Conservation (phyloP, 2,888 invertebrate species). For the Odontocolon sp. region DNA sequence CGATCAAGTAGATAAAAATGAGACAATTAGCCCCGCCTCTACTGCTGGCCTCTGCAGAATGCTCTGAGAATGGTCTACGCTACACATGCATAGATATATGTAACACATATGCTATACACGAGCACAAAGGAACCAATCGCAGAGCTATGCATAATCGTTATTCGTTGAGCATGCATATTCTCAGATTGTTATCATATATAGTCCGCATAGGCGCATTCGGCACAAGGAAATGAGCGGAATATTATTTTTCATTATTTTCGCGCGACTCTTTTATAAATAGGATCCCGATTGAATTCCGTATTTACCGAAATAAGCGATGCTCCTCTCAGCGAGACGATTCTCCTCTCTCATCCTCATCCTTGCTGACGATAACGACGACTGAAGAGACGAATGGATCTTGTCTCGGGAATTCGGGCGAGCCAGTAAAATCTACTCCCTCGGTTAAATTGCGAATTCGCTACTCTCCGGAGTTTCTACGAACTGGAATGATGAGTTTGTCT, state of each 20-base stretch:
- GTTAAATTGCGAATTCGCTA: neutral
- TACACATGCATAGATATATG: slow-evolving; percentile 26
- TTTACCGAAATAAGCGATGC: slow-evolving; percentile 76
- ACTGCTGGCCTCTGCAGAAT: slow-evolving; percentile 7
- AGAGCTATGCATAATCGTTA: no score
- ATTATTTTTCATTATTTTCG: neutral
- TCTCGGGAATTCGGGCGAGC: slow-evolving; percentile 45
- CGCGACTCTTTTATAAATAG: no score
- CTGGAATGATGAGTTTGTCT: slow-evolving; percentile 53
- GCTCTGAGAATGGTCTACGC: slow-evolving; percentile 5
- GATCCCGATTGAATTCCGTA: no score
- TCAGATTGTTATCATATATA: neutral
- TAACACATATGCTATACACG: no score
- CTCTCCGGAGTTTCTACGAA: slow-evolving; percentile 56
- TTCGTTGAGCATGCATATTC: slow-evolving; percentile 50
- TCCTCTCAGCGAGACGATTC: slow-evolving; percentile 72
- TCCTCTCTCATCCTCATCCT: slow-evolving; percentile 77
- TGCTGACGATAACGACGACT: slow-evolving; percentile 34
- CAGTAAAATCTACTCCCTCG: slow-evolving; percentile 3
- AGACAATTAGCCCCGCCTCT: neutral
- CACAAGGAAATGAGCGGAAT: neutral
- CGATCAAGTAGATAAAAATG: no score
- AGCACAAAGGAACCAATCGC: no score
- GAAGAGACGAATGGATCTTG: slow-evolving; percentile 42
- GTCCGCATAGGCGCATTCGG: neutral